Evolutionary conservation across 2,888 invertebrate species (phyloP).

Genomic region (Myopa tessellatipennis): DNA sequence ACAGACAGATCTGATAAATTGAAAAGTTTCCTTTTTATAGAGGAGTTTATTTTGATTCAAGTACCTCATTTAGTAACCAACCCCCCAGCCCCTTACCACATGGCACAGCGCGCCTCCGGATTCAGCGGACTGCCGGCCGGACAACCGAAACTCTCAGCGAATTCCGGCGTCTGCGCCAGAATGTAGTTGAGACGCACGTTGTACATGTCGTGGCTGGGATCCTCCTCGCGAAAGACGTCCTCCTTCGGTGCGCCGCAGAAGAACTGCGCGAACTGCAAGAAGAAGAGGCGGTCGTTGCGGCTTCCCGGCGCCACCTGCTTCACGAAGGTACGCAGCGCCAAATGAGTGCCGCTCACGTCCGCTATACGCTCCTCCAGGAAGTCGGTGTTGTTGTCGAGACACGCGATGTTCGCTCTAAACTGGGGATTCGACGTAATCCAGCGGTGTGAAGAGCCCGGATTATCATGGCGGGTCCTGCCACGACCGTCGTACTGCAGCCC

Average conservation of each 20-base stretch:
- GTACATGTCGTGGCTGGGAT: conserved; percentile 55
- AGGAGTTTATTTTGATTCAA: background rate
- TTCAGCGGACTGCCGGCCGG: conserved; percentile 53
- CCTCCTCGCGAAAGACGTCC: conserved; percentile 44
- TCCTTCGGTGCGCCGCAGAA: conserved; percentile 55
- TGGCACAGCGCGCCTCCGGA: conserved; percentile 52
- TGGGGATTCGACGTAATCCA: conserved; percentile 44
- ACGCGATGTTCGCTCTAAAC: conserved; percentile 49
- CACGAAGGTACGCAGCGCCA: conserved; percentile 57
- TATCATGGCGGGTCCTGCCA: conserved; percentile 10
- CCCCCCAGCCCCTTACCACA: conserved; percentile 52
- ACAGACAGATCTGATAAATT: no score
- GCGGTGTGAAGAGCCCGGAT: background rate
- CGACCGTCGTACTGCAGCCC: conserved; percentile 56
- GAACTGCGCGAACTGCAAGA: conserved; percentile 61
- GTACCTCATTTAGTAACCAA: no score
- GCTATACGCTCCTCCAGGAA: conserved; percentile 57
- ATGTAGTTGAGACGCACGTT: conserved; percentile 58
- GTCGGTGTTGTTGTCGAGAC: conserved; percentile 51
- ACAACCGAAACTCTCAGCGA: conserved; percentile 56
- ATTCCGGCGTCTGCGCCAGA: conserved; percentile 58
- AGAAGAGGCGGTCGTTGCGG: conserved; percentile 55
- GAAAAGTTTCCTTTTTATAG: background rate
- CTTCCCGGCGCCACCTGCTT: conserved; percentile 45
- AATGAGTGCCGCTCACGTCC: conserved; percentile 59